A percentile compares a stretch with the other conserved stretches of the same genome.
Conservation (phyloP, 1,140 invertebrate species). For the Drosophila guanche region DNA sequence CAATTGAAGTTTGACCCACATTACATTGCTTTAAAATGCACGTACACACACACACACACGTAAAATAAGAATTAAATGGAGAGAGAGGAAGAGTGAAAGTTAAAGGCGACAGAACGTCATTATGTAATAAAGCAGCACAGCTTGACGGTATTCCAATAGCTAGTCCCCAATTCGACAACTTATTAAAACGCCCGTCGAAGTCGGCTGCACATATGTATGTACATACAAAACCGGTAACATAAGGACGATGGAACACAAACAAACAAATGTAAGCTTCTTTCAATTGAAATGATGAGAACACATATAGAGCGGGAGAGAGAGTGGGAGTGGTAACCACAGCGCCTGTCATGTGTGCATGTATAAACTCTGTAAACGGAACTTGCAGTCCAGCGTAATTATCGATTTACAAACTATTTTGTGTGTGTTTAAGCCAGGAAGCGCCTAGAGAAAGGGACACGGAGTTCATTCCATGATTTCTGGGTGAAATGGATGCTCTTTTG, state of each 20-base stretch:
- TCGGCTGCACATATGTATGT: constrained; percentile 4
- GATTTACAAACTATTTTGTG: constrained; percentile 58
- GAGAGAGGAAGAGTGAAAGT: neutral
- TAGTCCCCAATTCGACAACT: too few species aligned
- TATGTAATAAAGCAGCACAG: constrained; percentile 66
- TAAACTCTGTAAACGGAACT: constrained; percentile 40
- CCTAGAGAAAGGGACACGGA: constrained; percentile 4
- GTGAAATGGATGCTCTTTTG: constrained; percentile 10
- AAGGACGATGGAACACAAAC: constrained; percentile 34
- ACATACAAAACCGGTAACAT: constrained; percentile 29
- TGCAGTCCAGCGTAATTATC: constrained; percentile 62
- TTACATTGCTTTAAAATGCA: constrained; percentile 71
- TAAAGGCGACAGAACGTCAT: constrained; percentile 32
- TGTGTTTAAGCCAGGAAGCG: constrained; percentile 27
- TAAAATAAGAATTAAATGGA: constrained; percentile 6
- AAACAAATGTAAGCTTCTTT: constrained; percentile 40
- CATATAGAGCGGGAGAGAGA: constrained; percentile 4
- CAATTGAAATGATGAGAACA: constrained; percentile 42
- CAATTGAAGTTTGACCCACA: constrained; percentile 76
- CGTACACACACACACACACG: constrained; percentile 26
- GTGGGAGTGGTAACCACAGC: constrained; percentile 27
- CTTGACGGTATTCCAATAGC: constrained; percentile 67
- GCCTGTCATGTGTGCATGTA: neutral
- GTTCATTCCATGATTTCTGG: constrained; percentile 74
- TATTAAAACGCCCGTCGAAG: constrained; percentile 7